Percentiles rank a stretch among this genome's conserved stretches.
These are phyloP conservation scores for Habroteleia sp. DNA, from an alignment of 2,888 invertebrate genomes.

Conservation along the genomic window DNA sequence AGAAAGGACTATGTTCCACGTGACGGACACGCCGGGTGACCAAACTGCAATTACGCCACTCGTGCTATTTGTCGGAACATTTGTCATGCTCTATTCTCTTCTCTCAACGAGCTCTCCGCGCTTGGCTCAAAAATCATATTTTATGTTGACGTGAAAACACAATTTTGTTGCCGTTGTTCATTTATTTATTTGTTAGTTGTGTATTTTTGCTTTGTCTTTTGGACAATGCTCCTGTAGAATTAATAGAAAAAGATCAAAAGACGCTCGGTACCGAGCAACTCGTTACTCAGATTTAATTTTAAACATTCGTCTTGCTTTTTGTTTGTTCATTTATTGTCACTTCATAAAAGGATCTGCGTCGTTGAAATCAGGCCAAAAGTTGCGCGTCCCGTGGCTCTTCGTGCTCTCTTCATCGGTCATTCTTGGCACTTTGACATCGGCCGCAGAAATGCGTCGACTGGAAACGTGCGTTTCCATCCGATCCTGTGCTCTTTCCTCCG, in stretches of 20 bases:
- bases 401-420: slow-evolving; percentile 50
- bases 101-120: background rate
- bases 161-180: no score
- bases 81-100: slow-evolving; percentile 11
- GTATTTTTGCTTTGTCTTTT: no score
- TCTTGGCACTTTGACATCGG: slow-evolving; percentile 64
- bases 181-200: no score
- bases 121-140: no score
- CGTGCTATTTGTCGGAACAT: slow-evolving; percentile 55
- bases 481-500: slow-evolving; percentile 65
- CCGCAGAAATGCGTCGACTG: slow-evolving; percentile 58
- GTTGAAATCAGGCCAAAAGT: slow-evolving; percentile 65
- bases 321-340: slow-evolving; percentile 64
- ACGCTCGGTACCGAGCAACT: slow-evolving; percentile 1
- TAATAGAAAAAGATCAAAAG: slow-evolving; percentile 27
- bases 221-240: no score
- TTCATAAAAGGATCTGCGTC: slow-evolving; percentile 64
- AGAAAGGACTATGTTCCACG: slow-evolving; percentile 61
- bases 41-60: slow-evolving; percentile 59
- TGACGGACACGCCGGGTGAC: slow-evolving; percentile 56
- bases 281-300: slow-evolving; percentile 47
- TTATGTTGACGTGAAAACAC: no score
- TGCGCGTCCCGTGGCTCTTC: slow-evolving; percentile 44
- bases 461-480: slow-evolving; percentile 63
- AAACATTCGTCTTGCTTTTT: slow-evolving; percentile 51